Evolutionary conservation across 2,888 invertebrate genomes (phyloP).

Genomic region (Pteria penguin): DNA sequence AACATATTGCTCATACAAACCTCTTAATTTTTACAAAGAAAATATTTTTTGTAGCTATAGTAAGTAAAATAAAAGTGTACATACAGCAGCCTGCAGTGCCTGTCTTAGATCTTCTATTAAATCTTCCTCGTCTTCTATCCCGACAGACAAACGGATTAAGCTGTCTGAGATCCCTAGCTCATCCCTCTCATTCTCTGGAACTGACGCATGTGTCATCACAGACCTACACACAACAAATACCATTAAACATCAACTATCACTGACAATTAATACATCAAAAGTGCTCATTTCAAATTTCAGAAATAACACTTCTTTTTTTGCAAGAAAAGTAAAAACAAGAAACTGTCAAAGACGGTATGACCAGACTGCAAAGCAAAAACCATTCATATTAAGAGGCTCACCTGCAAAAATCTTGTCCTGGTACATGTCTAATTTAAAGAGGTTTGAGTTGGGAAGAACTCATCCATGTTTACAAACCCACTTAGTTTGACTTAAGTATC

Average conservation of each 20-base stretch:
- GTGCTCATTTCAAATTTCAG: background rate
- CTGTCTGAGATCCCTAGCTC: slow-evolving; percentile 78
- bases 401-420: no score
- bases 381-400: background rate
- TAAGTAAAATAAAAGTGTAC: no score
- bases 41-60: no score
- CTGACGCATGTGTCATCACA: slow-evolving; percentile 80
- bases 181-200: slow-evolving; percentile 76
- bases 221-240: slow-evolving; percentile 64
- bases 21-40: no score
- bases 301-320: background rate
- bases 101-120: slow-evolving; percentile 77
- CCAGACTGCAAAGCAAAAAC: no score
- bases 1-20: no score
- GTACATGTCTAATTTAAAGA: no score
- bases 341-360: no score
- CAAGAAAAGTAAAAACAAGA: no score
- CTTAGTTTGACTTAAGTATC: no score
- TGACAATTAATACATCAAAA: background rate
- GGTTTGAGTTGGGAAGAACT: no score
- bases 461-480: no score
- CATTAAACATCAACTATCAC: background rate
- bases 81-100: slow-evolving; percentile 71
- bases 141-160: slow-evolving; percentile 79
- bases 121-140: slow-evolving; percentile 78